Conservation (phyloP, 2,797 vertebrate genomes). For the Tympanoctomys barrerae region DNA sequence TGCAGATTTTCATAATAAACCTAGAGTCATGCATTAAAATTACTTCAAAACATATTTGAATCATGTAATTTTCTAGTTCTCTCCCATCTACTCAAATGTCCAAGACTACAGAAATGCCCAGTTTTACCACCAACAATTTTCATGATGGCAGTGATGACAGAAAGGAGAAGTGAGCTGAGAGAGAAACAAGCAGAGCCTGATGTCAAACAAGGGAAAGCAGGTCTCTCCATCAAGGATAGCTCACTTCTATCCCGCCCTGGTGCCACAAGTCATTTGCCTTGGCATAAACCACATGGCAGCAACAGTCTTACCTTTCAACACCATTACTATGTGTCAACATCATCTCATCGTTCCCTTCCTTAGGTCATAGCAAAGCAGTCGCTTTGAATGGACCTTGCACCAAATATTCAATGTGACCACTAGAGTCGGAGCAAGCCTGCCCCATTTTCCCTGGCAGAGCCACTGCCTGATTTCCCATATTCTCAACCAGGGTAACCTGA, state of each 20-base stretch:
- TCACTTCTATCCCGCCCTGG: neutral
- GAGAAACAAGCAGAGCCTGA: neutral
- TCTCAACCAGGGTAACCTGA: neutral
- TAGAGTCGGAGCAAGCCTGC: neutral
- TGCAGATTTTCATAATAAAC: slow-evolving; percentile 29
- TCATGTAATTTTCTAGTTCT: slow-evolving; percentile 38
- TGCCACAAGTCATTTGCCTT: neutral
- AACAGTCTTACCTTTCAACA: neutral
- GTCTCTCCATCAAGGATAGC: neutral
- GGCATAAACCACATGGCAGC: neutral
- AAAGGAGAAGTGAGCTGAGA: neutral
- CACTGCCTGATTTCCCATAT: neutral
- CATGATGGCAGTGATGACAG: neutral
- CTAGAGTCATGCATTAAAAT: neutral
- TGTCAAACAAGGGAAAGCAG: neutral
- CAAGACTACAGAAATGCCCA: slow-evolving; percentile 2
- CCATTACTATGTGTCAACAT: neutral
- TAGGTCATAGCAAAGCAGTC: neutral
- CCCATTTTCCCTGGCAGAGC: neutral
- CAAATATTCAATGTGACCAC: neutral
- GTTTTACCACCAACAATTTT: neutral
- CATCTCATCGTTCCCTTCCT: neutral
- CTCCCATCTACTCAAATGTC: slow-evolving; percentile 31
- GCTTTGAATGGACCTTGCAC: neutral
- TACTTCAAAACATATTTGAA: slow-evolving; percentile 14